phyloP scores from a whole-genome alignment of 2,113 vertebrate species.

The Tamias sibiricus region DNA sequence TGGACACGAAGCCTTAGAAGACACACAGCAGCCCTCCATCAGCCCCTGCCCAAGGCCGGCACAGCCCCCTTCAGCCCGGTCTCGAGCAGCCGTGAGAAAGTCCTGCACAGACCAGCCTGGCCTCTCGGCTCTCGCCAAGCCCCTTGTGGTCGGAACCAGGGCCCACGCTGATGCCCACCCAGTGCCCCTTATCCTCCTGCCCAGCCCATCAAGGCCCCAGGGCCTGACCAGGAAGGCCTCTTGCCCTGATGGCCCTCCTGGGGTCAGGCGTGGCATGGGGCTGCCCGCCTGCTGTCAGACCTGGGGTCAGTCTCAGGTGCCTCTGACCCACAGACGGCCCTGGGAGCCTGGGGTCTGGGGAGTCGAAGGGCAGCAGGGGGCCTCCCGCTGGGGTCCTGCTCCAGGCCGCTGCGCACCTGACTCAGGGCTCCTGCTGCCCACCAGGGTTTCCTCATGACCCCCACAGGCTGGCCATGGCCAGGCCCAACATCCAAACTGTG shows the following conservation, averaged over 20 bases:
- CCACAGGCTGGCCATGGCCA: no score
- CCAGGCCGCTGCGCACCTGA: no score
- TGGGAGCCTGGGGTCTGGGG: background rate
- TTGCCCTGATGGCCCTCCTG: rapidly evolving
- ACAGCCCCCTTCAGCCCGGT: rapidly evolving
- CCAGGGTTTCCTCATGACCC: background rate
- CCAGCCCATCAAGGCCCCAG: background rate
- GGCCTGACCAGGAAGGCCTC: rapidly evolving
- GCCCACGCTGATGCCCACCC: rapidly evolving
- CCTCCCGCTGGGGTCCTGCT: background rate
- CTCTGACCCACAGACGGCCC: background rate
- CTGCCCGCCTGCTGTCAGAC: background rate
- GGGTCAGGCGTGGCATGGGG: background rate
- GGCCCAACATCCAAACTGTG: no score
- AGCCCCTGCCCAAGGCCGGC: background rate
- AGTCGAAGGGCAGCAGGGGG: rapidly evolving
- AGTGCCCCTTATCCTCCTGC: rapidly evolving
- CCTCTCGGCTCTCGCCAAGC: rapidly evolving
- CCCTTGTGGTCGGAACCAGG: background rate
- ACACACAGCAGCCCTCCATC: rapidly evolving
- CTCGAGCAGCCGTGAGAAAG: background rate
- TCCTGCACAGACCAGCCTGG: rapidly evolving
- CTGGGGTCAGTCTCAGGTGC: rapidly evolving
- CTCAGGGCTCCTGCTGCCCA: background rate
- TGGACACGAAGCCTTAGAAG: rapidly evolving